These are phyloP conservation scores for Pluvialis apricaria DNA, from an alignment of 2,113 vertebrate genomes.

Conservation along the genomic window DNA sequence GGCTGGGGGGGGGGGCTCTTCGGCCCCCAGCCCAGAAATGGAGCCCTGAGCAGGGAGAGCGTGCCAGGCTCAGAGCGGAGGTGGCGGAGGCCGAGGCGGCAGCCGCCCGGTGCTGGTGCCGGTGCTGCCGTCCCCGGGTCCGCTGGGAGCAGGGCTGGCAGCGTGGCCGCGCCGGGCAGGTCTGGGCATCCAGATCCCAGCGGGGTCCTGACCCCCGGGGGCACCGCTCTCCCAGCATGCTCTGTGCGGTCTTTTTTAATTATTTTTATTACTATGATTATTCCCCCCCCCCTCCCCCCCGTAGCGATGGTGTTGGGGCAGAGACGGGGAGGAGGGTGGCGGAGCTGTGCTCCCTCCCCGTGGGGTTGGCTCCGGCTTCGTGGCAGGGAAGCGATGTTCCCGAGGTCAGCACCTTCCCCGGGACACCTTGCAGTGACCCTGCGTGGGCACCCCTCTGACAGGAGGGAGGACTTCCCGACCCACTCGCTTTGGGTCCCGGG, in stretches of 20 bases:
- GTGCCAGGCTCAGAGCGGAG: background rate
- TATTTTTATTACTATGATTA: constrained; percentile 2
- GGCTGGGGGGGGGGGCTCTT: background rate
- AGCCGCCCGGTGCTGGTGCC: background rate
- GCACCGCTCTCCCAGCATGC: background rate
- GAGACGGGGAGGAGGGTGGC: background rate
- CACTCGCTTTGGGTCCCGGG: fast-evolving
- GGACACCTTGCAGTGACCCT: background rate
- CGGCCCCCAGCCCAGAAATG: too few species aligned
- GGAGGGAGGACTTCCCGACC: background rate
- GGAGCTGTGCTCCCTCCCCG: background rate
- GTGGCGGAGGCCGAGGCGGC: background rate
- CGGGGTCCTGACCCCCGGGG: background rate
- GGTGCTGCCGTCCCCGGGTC: background rate
- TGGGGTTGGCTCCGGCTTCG: background rate
- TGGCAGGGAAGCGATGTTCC: background rate
- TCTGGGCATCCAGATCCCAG: background rate
- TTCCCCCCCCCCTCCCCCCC: background rate
- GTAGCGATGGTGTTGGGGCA: background rate
- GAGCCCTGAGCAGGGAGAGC: background rate
- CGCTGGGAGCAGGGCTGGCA: background rate
- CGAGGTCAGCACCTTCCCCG: background rate
- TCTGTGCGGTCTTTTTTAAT: background rate
- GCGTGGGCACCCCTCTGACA: background rate
- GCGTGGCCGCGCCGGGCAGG: background rate